Conservation (phyloP, 1,140 invertebrate genomes). For the Chlorops oryzae region DNA sequence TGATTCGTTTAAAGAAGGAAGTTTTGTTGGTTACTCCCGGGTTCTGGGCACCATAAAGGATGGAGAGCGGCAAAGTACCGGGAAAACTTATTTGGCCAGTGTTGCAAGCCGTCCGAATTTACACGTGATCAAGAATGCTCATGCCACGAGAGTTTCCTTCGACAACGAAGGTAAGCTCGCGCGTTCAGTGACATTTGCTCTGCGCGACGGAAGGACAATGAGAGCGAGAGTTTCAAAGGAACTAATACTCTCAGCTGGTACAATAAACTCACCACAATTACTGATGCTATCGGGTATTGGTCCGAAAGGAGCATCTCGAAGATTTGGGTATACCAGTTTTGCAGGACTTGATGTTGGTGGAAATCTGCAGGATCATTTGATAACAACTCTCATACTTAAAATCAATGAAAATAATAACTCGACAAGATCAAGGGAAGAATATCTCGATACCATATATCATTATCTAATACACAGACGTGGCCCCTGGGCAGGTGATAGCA, state of each 20-base stretch:
- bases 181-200: constrained; percentile 65
- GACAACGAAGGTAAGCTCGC: constrained; percentile 59
- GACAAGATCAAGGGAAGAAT: too few species aligned
- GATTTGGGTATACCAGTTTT: constrained; percentile 46
- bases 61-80: constrained; percentile 59
- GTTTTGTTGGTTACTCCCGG: constrained; percentile 51
- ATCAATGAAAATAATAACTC: too few species aligned
- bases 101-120: constrained; percentile 63
- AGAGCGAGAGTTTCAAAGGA: constrained; percentile 18
- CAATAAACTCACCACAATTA: constrained; percentile 51
- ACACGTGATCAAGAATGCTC: constrained; percentile 63
- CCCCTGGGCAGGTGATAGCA: constrained; percentile 52
- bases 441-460: constrained; percentile 26
- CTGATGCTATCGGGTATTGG: constrained; percentile 53
- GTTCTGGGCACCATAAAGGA: constrained; percentile 49
- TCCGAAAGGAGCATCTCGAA: constrained; percentile 49
- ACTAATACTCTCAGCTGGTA: constrained; percentile 52
- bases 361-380: constrained; percentile 68
- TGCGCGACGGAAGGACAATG: constrained; percentile 51
- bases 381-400: neutral
- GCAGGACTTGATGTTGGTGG: constrained; percentile 62
- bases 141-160: constrained; percentile 66
- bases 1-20: constrained; percentile 35
- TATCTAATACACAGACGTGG: constrained; percentile 41
- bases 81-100: constrained; percentile 51